A percentile compares a stretch with the other conserved stretches of the same genome.
These are phyloP conservation scores for Laticauda colubrina DNA, from an alignment of 2,113 vertebrate species.

Conservation along the genomic window DNA sequence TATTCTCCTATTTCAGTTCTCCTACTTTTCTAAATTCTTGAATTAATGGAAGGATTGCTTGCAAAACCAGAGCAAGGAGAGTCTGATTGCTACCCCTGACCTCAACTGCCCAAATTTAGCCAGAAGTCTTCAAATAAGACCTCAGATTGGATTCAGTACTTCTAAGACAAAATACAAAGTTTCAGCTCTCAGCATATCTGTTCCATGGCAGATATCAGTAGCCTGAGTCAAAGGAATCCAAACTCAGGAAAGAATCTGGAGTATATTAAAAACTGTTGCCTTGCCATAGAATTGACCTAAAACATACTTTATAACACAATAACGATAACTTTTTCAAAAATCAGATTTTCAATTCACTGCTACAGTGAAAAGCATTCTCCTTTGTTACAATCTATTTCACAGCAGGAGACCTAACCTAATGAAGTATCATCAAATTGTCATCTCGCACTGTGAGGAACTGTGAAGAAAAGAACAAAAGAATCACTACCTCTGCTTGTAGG, in stretches of 20 bases:
- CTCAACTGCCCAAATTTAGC: background rate
- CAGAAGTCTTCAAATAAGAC: background rate
- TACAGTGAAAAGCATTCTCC: conserved; percentile 63
- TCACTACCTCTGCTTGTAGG: conserved; percentile 42
- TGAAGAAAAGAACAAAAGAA: conserved; percentile 52
- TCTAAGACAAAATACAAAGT: background rate
- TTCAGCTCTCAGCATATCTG: conserved; percentile 15
- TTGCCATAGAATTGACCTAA: conserved; percentile 1
- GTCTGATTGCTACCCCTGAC: background rate
- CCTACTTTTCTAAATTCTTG: background rate
- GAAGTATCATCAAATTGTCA: conserved; percentile 75
- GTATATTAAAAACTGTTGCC: conserved; percentile 2
- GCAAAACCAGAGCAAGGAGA: background rate
- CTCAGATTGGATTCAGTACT: background rate
- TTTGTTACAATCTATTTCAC: conserved; percentile 72
- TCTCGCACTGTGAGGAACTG: conserved; percentile 59
- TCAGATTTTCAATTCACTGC: conserved; percentile 62
- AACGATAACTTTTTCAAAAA: conserved; percentile 49
- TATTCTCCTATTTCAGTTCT: background rate
- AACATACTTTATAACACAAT: conserved; percentile 20
- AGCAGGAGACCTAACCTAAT: conserved; percentile 69
- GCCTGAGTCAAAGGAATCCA: background rate
- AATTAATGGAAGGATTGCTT: background rate
- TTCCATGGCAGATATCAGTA: conserved; percentile 6
- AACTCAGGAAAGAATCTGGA: background rate